These are phyloP conservation scores for Halyomorpha halys DNA, from an alignment of 1,140 invertebrate species.

Conservation along the genomic window DNA sequence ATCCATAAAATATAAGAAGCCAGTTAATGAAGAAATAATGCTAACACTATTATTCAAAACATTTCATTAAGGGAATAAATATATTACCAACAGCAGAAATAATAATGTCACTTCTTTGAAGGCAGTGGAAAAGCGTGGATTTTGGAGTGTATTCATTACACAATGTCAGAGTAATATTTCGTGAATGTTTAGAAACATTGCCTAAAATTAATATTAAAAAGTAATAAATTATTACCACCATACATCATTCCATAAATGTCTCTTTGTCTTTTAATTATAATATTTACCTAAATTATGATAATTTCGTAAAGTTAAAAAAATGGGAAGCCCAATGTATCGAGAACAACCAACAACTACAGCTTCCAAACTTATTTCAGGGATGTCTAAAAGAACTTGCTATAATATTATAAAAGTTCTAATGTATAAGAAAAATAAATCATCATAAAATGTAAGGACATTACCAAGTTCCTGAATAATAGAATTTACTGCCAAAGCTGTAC, in stretches of 20 bases:
- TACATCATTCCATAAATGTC: too few species aligned
- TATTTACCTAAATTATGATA: too few species aligned
- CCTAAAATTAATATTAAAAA: too few species aligned
- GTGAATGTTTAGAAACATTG: too few species aligned
- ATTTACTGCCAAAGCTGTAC: conserved; percentile 70
- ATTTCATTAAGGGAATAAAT: too few species aligned
- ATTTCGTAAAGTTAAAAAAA: conserved; percentile 33
- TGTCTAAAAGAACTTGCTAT: conserved; percentile 39
- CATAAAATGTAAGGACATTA: conserved; percentile 7
- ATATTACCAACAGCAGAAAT: conserved; percentile 58
- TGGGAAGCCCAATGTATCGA: conserved; percentile 81
- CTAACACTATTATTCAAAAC: too few species aligned
- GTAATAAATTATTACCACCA: too few species aligned
- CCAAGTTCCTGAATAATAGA: conserved; percentile 54
- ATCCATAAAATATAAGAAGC: too few species aligned
- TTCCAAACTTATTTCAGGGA: conserved; percentile 71
- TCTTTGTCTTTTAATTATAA: too few species aligned
- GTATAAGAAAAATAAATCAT: not conserved
- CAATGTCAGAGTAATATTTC: conserved; percentile 60
- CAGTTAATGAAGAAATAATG: too few species aligned
- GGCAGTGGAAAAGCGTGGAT: conserved; percentile 55
- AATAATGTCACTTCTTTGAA: conserved; percentile 68
- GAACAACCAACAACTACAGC: conserved; percentile 80
- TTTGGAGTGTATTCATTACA: conserved; percentile 76
- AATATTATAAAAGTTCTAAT: not conserved